phyloP scores from a whole-genome alignment of 2,888 invertebrate genomes.

The Mythimna pallens region DNA sequence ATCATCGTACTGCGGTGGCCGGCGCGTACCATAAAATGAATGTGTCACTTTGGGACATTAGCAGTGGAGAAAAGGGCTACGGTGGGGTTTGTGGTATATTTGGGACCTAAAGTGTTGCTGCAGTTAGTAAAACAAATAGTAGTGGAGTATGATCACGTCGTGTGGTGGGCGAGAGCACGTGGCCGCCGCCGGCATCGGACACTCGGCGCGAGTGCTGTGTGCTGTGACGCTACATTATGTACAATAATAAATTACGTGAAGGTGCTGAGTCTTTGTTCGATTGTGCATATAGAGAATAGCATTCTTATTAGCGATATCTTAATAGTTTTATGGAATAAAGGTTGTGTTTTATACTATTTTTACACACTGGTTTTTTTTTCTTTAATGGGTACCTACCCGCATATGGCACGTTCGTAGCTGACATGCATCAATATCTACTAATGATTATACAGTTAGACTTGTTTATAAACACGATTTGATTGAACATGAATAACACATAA shows the following conservation, averaged over 20 bases:
- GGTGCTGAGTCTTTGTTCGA: slow-evolving; percentile 11
- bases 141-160: not conserved
- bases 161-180: not conserved
- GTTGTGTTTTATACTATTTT: slow-evolving; percentile 55
- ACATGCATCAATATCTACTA: slow-evolving; percentile 1
- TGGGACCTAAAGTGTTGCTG: slow-evolving; percentile 15
- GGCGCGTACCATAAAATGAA: slow-evolving; percentile 5
- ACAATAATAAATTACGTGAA: not conserved
- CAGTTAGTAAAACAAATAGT: slow-evolving; percentile 2
- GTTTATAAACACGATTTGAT: not conserved
- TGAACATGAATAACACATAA: not conserved
- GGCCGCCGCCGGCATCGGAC: not conserved
- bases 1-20: slow-evolving; percentile 1
- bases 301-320: slow-evolving; percentile 14
- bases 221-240: not conserved
- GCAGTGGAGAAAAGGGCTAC: slow-evolving; percentile 24
- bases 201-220: not conserved
- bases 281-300: slow-evolving; percentile 7
- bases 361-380: slow-evolving; percentile 24
- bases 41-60: slow-evolving; percentile 17
- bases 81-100: slow-evolving; percentile 30
- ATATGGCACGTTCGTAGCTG: not conserved
- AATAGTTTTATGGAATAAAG: slow-evolving; percentile 63
- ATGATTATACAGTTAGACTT: slow-evolving; percentile 8
- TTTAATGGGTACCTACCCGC: not conserved